Conservation (phyloP, 2,113 vertebrate genomes). For the Hemibagrus wyckioides region DNA sequence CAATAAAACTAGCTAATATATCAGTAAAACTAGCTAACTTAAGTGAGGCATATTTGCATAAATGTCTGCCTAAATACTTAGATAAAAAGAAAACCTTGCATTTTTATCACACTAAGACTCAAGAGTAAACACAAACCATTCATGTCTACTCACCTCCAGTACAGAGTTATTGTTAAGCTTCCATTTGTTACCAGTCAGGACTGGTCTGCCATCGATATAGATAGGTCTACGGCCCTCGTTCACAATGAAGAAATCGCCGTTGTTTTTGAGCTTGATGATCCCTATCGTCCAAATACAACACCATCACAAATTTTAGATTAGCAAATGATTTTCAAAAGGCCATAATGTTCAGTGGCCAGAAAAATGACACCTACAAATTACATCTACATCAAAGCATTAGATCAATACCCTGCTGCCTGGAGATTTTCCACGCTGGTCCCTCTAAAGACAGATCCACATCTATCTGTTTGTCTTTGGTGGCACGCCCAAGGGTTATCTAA, state of each 20-base stretch:
- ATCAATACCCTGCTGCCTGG: constrained; percentile 87
- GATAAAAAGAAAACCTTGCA: background rate
- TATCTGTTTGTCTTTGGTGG: constrained; percentile 95
- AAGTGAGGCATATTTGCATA: background rate
- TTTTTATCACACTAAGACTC: no score
- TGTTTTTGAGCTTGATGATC: constrained; percentile 94
- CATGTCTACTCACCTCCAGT: constrained; percentile 79
- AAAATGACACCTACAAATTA: background rate
- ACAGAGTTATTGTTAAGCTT: constrained; percentile 96
- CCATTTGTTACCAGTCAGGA: constrained; percentile 92
- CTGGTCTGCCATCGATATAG: constrained; percentile 91
- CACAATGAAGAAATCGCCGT: constrained; percentile 93
- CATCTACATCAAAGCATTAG: background rate
- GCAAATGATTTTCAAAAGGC: background rate
- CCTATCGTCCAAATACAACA: constrained; percentile 67
- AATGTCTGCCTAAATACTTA: background rate
- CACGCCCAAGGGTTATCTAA: constrained; percentile 91
- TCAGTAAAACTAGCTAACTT: background rate
- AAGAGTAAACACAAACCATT: background rate
- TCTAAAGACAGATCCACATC: constrained; percentile 92
- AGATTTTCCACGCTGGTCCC: constrained; percentile 96
- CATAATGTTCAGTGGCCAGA: background rate
- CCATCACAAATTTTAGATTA: background rate
- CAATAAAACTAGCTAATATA: no score
- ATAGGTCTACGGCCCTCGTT: constrained; percentile 92